Conservation (phyloP, 2,113 vertebrate species). For the Proterorhinus semilunaris region DNA sequence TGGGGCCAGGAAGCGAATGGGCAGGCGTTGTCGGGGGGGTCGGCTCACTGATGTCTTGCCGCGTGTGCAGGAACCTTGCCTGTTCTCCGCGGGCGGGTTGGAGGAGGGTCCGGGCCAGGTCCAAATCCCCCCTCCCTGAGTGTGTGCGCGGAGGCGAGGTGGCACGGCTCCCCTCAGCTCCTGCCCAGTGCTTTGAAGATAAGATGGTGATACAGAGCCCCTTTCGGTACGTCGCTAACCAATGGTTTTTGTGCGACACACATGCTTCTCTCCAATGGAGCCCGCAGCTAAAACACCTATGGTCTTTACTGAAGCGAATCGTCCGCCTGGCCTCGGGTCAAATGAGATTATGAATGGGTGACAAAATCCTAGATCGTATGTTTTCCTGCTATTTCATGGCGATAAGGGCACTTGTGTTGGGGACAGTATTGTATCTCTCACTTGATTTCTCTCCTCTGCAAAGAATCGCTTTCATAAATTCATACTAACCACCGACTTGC, state of each 20-base stretch:
- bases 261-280: slow-evolving; percentile 61
- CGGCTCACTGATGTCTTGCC: slow-evolving; percentile 75
- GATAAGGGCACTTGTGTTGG: slow-evolving; percentile 55
- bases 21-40: slow-evolving; percentile 60
- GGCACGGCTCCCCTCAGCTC: slow-evolving; percentile 72
- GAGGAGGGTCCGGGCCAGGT: slow-evolving; percentile 75
- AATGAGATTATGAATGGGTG: slow-evolving; percentile 70
- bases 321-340: slow-evolving; percentile 57
- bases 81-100: slow-evolving; percentile 75
- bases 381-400: slow-evolving; percentile 58
- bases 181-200: slow-evolving; percentile 81
- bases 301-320: slow-evolving; percentile 69
- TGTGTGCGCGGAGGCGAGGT: slow-evolving; percentile 70
- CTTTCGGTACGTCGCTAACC: slow-evolving; percentile 74
- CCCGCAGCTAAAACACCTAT: slow-evolving; percentile 72
- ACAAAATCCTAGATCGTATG: slow-evolving; percentile 61
- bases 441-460: slow-evolving; percentile 54
- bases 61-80: slow-evolving; percentile 75
- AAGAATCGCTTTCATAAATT: slow-evolving; percentile 54
- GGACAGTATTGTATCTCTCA: slow-evolving; percentile 55
- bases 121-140: slow-evolving; percentile 73
- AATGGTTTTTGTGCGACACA: slow-evolving; percentile 73
- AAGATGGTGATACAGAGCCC: slow-evolving; percentile 79
- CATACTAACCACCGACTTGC: slow-evolving; percentile 31
- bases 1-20: slow-evolving; percentile 71